Conservation (phyloP, 2,113 vertebrate species). For the Siniperca knerii region DNA sequence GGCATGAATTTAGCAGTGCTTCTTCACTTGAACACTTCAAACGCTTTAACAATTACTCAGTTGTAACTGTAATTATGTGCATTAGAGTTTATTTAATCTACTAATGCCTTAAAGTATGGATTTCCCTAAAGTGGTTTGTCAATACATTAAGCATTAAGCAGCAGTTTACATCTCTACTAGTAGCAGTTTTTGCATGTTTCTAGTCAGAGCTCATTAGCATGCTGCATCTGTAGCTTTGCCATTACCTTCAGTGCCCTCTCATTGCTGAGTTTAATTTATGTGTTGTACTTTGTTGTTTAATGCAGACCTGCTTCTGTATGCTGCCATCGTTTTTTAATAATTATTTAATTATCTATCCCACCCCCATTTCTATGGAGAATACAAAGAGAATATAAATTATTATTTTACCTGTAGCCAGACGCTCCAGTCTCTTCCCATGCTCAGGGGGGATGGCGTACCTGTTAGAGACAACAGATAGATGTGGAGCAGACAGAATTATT, state of each 20-base stretch:
- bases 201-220: conserved; percentile 43
- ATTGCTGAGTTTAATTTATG: conserved; percentile 32
- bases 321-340: conserved; percentile 23
- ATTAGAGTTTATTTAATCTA: neutral
- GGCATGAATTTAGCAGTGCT: neutral
- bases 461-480: conserved; percentile 68
- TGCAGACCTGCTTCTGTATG: conserved; percentile 43
- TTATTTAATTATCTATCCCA: conserved; percentile 28
- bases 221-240: conserved; percentile 10
- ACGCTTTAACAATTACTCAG: neutral
- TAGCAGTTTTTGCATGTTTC: conserved; percentile 14
- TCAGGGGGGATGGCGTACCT: conserved; percentile 98
- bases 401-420: conserved; percentile 91
- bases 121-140: conserved; percentile 9
- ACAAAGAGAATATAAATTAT: conserved; percentile 32
- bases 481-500: conserved; percentile 28
- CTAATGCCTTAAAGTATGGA: neutral
- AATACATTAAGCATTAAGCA: neutral
- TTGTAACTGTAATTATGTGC: neutral
- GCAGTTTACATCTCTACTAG: conserved; percentile 6
- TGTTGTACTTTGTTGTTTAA: conserved; percentile 43
- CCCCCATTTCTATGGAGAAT: conserved; percentile 13
- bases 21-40: neutral
- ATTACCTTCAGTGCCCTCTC: conserved; percentile 29
- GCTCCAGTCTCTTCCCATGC: conserved; percentile 95